Base-by-base conservation (phyloP, 64 coral and sea anemone species). In the Astreopora myriophthalma region DNA sequence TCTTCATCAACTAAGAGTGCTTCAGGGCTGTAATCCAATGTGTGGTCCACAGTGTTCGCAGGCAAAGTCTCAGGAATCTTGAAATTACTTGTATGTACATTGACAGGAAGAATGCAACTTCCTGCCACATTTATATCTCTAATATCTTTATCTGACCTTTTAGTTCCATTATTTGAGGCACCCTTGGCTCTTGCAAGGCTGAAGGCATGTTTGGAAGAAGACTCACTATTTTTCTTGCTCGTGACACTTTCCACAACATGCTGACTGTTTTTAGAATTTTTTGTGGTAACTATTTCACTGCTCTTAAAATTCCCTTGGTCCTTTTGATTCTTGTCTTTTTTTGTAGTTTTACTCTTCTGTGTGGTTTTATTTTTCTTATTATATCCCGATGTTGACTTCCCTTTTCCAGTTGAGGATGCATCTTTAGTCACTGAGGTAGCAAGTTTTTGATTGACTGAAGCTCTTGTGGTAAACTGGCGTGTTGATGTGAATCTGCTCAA, bases 21-120 rank as follows among this genome's bases (percentile, higher is more conserved):
- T 11, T 82, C 79, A 63, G 79, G 79, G 32, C 31, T 38, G 34
- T 64, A 82, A 64, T 82, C 52, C 34, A 82, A 33, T 5, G 29
- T 1, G 49, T 82, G 79, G 22, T 34, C 34, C 20, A 64, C 79
- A 82, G 23, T 19, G 10, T 17, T 63, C 35, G 1, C 9, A 16
- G 14, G 76, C 27, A 33, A 58, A 16, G 12, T 80, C 6, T 32
- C 29, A 6, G 28, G 3, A 1, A 27, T 25, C 40, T 49, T 36
- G 10, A 25, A 38, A 38, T 37, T 46, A 6, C 4, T 44, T 6
- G 2, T 35, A 2, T 12, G 30, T 73, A n/a, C 34, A 74, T 39
- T 5, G 14, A 33, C 12, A 14, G 32, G 73, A 11, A 19, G 19
- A 1, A 7, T 8, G 13, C 0, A 38, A 76, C 26, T 24, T 46